Evolutionary conservation across 2,888 invertebrate genomes (phyloP).

Genomic region (Chelonus formosanus): DNA sequence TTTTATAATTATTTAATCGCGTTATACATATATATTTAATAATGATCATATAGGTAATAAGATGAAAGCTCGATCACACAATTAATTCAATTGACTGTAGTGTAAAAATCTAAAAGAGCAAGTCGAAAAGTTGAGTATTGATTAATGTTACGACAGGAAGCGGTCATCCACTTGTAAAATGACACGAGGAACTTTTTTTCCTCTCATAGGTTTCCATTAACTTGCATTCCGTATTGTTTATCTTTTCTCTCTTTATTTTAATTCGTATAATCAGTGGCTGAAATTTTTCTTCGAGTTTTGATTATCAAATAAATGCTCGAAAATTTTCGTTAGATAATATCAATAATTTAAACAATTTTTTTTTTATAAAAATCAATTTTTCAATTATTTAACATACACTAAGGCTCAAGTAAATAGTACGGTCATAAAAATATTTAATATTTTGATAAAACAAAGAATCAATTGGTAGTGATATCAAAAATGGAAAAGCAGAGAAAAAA

Average conservation of each 20-base stretch:
- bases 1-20: constrained; percentile 8
- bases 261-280: constrained; percentile 41
- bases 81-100: constrained; percentile 45
- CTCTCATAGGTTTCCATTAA: constrained; percentile 38
- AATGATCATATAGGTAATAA: constrained; percentile 46
- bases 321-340: neutral
- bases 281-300: constrained; percentile 47
- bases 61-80: constrained; percentile 43
- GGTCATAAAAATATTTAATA: too few relatives aligned
- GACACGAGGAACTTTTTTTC: constrained; percentile 44
- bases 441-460: too few relatives aligned
- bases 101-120: constrained; percentile 33
- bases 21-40: constrained; percentile 29
- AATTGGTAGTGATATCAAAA: too few relatives aligned
- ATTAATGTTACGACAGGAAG: constrained; percentile 53
- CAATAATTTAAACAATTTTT: constrained; percentile 2
- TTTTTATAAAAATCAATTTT: neutral
- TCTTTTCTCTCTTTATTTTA: constrained; percentile 17
- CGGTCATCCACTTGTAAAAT: constrained; percentile 48
- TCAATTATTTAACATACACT: too few relatives aligned
- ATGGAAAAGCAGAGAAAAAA: too few relatives aligned
- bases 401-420: too few relatives aligned
- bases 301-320: neutral
- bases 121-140: constrained; percentile 20
- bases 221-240: constrained; percentile 33